A percentile compares a stretch with the other conserved stretches of the same genome.
phyloP scores from a whole-genome alignment of 2,797 vertebrate genomes.

The Pogonophryne albipinna region DNA sequence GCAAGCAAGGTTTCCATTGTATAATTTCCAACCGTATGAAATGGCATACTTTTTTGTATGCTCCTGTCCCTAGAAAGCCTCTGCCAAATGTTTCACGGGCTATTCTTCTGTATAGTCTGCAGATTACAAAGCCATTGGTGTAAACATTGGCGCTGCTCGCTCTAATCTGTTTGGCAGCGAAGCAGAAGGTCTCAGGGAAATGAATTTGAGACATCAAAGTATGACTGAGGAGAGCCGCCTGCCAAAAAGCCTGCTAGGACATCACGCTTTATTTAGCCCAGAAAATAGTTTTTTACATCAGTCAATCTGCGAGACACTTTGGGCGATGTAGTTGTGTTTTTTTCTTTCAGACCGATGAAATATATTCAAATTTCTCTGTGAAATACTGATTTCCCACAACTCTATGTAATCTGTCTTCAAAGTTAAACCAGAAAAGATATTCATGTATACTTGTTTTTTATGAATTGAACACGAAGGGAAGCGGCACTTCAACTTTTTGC shows the following conservation, averaged over 20 bases:
- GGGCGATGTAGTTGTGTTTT: not conserved
- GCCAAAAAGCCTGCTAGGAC: conserved; percentile 43
- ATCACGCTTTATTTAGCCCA: conserved; percentile 35
- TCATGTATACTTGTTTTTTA: conserved; percentile 1
- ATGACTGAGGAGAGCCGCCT: conserved; percentile 32
- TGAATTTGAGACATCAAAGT: conserved; percentile 34
- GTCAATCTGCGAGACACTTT: conserved; percentile 4
- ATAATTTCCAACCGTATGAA: not conserved
- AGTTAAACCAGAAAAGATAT: conserved; percentile 10
- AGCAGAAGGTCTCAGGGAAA: conserved; percentile 42
- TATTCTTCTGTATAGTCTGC: conserved; percentile 20
- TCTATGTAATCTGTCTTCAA: conserved; percentile 28
- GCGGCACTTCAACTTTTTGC: not conserved
- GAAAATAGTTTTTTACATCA: conserved; percentile 21
- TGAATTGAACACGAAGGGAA: conserved; percentile 15
- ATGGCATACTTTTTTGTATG: not conserved
- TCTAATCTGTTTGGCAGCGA: conserved; percentile 53
- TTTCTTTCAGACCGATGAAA: conserved; percentile 1
- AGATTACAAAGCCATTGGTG: conserved; percentile 29
- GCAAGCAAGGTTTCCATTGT: not conserved
- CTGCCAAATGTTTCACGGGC: not conserved
- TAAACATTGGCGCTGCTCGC: not conserved
- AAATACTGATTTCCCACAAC: conserved; percentile 8
- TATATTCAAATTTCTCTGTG: not conserved
- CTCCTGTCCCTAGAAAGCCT: conserved; percentile 14